Conservation (phyloP, 2,888 invertebrate genomes). For the Stenodera caucasica region DNA sequence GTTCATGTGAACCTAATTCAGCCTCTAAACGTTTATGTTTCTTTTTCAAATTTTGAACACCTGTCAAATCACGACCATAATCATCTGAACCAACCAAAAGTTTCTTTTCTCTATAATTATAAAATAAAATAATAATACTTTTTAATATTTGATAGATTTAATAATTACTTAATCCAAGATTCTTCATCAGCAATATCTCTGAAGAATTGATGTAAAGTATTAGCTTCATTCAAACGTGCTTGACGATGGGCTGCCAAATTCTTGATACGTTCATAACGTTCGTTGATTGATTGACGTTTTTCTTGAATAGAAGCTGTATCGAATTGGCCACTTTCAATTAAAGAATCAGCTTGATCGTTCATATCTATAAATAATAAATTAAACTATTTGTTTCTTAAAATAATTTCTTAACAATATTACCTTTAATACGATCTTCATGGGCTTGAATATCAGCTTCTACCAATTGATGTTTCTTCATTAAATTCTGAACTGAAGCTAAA, state of each 20-base stretch:
- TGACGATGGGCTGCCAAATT: slow-evolving; percentile 91
- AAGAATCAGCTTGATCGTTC: slow-evolving; percentile 94
- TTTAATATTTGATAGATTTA: no score
- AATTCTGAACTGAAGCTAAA: slow-evolving; percentile 95
- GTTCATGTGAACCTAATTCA: slow-evolving; percentile 96
- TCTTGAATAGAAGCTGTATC: slow-evolving; percentile 95
- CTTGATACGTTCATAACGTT: slow-evolving; percentile 92
- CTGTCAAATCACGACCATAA: slow-evolving; percentile 96
- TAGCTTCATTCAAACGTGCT: slow-evolving; percentile 91
- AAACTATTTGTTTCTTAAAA: no score
- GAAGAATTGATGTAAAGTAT: slow-evolving; percentile 99
- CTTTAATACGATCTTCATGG: slow-evolving; percentile 91
- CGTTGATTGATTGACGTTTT: slow-evolving; percentile 93
- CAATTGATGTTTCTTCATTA: slow-evolving; percentile 97
- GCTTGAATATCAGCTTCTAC: slow-evolving; percentile 98
- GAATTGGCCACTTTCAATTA: slow-evolving; percentile 96
- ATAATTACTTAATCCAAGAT: slow-evolving; percentile 91
- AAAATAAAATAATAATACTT: slow-evolving; percentile 8
- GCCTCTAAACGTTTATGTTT: slow-evolving; percentile 99
- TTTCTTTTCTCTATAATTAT: slow-evolving; percentile 81
- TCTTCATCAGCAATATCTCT: slow-evolving; percentile 99
- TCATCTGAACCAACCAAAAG: slow-evolving; percentile 96
- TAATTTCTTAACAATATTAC: slow-evolving; percentile 47
- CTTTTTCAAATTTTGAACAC: slow-evolving; percentile 97
- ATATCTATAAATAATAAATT: slow-evolving; percentile 64